phyloP scores from a whole-genome alignment of 2,888 invertebrate species.

The Morpho helenor region DNA sequence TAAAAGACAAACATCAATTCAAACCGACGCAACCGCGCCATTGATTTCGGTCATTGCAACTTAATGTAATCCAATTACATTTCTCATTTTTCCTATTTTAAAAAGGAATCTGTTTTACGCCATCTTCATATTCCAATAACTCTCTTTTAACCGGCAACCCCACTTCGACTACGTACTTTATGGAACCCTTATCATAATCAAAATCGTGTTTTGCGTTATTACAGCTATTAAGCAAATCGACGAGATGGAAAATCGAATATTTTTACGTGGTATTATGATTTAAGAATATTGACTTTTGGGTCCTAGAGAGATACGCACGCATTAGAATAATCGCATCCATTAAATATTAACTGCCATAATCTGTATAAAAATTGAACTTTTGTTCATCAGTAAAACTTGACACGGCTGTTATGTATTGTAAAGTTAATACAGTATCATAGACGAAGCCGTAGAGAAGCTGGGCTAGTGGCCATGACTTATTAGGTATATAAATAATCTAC shows the following conservation, averaged over 20 bases:
- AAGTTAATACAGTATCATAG: too few relatives aligned
- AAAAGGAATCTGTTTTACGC: constrained; percentile 20
- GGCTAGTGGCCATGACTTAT: too few relatives aligned
- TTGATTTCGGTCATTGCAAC: constrained; percentile 10
- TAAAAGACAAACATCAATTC: neutral
- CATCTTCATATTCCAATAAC: constrained; percentile 20
- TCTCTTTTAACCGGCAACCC: constrained; percentile 16
- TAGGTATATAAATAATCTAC: too few relatives aligned
- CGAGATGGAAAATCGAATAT: constrained; percentile 55
- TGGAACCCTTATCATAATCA: constrained; percentile 52
- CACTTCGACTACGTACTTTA: constrained; percentile 31
- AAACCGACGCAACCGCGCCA: constrained; percentile 5
- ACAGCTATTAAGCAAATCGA: constrained; percentile 54
- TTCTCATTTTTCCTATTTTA: constrained; percentile 21
- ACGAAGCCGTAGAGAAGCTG: too few relatives aligned
- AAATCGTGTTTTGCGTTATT: constrained; percentile 58
- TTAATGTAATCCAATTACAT: constrained; percentile 21
- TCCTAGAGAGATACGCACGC: neutral
- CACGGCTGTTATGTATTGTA: too few relatives aligned
- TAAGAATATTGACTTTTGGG: constrained; percentile 14
- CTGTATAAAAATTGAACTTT: too few relatives aligned
- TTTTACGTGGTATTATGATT: constrained; percentile 31
- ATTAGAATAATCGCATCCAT: neutral
- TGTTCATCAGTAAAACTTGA: too few relatives aligned
- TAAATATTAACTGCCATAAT: too few relatives aligned